A percentile compares a stretch with the other conserved stretches of the same genome.
Evolutionary conservation across 1,140 invertebrate genomes (phyloP).

Genomic region (Pogonognathellus flavescens): DNA sequence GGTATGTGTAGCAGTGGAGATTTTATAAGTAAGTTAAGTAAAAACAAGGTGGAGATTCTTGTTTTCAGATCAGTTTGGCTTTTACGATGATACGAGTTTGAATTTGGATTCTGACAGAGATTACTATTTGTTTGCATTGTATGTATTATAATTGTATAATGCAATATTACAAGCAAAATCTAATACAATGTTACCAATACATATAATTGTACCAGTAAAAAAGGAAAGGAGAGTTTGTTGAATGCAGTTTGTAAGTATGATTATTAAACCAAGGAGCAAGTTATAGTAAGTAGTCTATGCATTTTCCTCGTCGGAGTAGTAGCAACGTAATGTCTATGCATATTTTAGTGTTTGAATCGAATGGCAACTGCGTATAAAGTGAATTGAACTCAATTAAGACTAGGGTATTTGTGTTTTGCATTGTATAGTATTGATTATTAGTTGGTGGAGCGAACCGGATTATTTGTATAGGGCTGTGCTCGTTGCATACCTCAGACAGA

Average conservation of each 20-base stretch:
- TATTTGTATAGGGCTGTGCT: background rate
- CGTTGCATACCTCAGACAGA: background rate
- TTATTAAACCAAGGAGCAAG: background rate
- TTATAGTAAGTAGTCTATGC: background rate
- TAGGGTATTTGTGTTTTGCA: no score
- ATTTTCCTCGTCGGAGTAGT: background rate
- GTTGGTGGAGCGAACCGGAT: background rate
- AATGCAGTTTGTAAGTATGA: background rate
- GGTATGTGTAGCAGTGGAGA: no score
- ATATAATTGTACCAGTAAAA: background rate
- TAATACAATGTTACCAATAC: background rate
- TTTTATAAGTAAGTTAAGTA: background rate
- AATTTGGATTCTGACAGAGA: background rate
- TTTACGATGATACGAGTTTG: background rate
- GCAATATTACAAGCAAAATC: background rate
- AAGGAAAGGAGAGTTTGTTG: background rate
- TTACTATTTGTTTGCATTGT: background rate
- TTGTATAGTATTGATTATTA: background rate
- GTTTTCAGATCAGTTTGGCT: constrained; percentile 33
- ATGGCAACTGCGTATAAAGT: background rate
- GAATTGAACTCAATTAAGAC: no score
- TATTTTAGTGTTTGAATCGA: constrained; percentile 2
- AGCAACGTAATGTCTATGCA: background rate
- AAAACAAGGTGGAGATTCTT: constrained; percentile 22
- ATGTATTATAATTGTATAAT: background rate